These are phyloP conservation scores for Seladonia tumulorum DNA, from an alignment of 2,888 invertebrate genomes.

Conservation along the genomic window DNA sequence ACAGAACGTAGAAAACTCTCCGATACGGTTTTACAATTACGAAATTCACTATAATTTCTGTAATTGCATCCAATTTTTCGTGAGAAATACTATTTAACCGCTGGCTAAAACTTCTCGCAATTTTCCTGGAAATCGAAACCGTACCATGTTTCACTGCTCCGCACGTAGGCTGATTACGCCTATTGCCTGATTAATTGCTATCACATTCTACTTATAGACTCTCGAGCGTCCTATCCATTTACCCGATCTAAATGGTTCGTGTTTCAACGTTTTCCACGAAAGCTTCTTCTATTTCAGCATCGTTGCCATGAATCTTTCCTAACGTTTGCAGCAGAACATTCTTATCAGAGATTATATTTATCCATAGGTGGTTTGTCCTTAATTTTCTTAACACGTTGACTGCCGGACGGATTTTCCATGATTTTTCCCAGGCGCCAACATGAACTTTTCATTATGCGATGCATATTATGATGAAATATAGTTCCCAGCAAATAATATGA, in stretches of 20 bases:
- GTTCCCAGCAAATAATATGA: too few species aligned
- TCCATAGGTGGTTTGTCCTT: too few species aligned
- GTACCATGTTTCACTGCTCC: background rate
- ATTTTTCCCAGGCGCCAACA: too few species aligned
- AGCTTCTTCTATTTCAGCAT: background rate
- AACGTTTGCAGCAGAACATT: background rate
- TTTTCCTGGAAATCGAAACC: background rate
- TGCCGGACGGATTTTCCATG: too few species aligned
- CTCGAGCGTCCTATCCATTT: background rate
- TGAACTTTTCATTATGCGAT: too few species aligned
- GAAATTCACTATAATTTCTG: background rate
- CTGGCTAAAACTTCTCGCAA: background rate
- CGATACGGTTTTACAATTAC: background rate
- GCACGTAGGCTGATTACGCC: background rate
- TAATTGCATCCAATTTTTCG: background rate
- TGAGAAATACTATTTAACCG: background rate
- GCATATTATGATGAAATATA: too few species aligned
- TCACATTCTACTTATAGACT: background rate
- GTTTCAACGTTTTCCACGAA: background rate
- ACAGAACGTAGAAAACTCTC: background rate
- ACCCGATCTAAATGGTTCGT: background rate
- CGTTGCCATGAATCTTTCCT: background rate
- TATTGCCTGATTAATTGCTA: background rate
- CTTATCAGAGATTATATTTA: background rate
- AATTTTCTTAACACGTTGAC: too few species aligned